These are phyloP conservation scores for Nannoperca australis DNA, from an alignment of 2,797 vertebrate species.

Conservation along the genomic window DNA sequence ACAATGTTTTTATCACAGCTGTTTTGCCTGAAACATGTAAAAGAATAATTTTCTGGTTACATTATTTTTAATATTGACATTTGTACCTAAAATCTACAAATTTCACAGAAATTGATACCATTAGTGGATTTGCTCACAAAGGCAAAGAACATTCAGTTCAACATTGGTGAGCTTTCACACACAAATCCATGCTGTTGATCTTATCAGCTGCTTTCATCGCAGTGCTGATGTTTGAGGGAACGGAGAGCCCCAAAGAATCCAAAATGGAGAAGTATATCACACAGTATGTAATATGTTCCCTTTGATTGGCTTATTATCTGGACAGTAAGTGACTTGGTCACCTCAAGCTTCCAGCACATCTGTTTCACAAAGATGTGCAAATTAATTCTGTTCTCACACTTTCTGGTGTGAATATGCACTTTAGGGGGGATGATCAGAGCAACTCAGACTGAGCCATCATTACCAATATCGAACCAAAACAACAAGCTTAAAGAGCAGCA, in stretches of 20 bases:
- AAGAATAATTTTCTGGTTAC: too few species aligned
- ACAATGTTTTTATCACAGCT: not conserved
- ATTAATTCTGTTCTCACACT: not conserved
- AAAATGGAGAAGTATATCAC: not conserved
- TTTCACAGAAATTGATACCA: not conserved
- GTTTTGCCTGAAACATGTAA: too few species aligned
- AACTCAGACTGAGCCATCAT: not conserved
- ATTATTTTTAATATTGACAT: not conserved
- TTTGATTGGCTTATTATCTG: not conserved
- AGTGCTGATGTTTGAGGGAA: constrained; percentile 14
- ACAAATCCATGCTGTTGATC: not conserved
- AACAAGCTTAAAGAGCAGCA: not conserved
- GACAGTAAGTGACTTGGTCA: constrained; percentile 12
- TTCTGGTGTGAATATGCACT: not conserved
- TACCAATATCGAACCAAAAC: not conserved
- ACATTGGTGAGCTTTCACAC: not conserved
- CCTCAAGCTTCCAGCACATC: constrained; percentile 10
- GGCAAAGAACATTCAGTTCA: not conserved
- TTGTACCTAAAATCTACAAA: not conserved
- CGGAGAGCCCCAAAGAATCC: not conserved
- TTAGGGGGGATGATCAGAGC: not conserved
- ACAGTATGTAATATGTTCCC: not conserved
- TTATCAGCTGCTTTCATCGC: constrained; percentile 2
- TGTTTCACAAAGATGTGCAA: not conserved
- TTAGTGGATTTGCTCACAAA: not conserved